phyloP scores from a whole-genome alignment of 2,113 vertebrate genomes.

The Steatornis caripensis region DNA sequence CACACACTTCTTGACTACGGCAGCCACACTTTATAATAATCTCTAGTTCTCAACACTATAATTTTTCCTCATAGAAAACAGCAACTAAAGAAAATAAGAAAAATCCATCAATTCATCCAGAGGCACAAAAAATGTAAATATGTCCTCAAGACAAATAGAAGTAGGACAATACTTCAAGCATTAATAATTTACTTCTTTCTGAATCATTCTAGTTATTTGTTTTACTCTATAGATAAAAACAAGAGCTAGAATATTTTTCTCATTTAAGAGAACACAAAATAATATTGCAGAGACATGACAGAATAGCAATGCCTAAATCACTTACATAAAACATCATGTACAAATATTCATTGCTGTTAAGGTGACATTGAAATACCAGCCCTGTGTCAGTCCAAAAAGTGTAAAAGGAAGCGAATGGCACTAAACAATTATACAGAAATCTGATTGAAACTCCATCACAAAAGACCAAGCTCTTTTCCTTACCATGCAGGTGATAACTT shows the following conservation, averaged over 20 bases:
- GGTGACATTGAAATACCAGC: not conserved
- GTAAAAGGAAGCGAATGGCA: not conserved
- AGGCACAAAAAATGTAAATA: not conserved
- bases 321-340: not conserved
- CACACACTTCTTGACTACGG: not conserved
- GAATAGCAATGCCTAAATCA: not conserved
- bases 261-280: not conserved
- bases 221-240: not conserved
- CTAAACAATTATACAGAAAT: not conserved
- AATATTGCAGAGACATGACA: not conserved
- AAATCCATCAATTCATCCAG: not conserved
- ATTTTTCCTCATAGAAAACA: not conserved
- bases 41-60: not conserved
- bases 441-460: not conserved
- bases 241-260: not conserved
- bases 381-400: not conserved
- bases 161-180: not conserved
- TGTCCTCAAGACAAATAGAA: not conserved
- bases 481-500: not conserved
- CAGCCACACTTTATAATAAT: not conserved
- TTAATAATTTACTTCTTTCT: not conserved
- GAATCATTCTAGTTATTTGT: conserved; percentile 10
- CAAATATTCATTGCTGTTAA: not conserved
- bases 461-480: not conserved
- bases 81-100: not conserved